phyloP scores from a whole-genome alignment of 2,797 vertebrate species.

The Lycodopsis pacificus region DNA sequence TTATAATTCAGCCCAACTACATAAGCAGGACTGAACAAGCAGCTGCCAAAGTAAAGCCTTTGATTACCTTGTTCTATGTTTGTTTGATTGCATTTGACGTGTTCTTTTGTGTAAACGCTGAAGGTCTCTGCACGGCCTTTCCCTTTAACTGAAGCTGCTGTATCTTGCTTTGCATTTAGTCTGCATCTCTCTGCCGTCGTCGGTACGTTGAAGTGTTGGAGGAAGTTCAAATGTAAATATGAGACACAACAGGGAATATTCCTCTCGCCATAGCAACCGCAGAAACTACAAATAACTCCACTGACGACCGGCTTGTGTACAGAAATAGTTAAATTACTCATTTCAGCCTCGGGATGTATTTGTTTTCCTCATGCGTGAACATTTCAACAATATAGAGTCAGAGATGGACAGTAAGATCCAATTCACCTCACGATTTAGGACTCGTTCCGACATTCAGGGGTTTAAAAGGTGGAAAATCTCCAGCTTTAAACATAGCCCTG shows the following conservation, averaged over 20 bases:
- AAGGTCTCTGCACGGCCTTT: too few relatives aligned
- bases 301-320: slow-evolving; percentile 27
- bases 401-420: not conserved
- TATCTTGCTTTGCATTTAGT: not conserved
- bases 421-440: not conserved
- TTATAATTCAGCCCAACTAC: not conserved
- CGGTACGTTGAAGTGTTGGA: not conserved
- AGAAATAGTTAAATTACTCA: slow-evolving; percentile 39
- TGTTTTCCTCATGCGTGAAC: not conserved
- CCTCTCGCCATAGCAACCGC: slow-evolving; percentile 49
- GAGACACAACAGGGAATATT: slow-evolving; percentile 14
- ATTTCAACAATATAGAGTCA: not conserved
- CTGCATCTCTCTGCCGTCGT: not conserved
- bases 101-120: too few relatives aligned
- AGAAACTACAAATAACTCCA: slow-evolving; percentile 51
- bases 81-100: not conserved
- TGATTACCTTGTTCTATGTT: not conserved
- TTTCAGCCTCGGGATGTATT: not conserved
- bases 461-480: slow-evolving; percentile 7
- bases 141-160: not conserved
- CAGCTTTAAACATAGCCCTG: not conserved
- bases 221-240: slow-evolving; percentile 9
- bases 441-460: not conserved
- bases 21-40: not conserved
- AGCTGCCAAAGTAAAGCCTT: too few relatives aligned